Evolutionary conservation across 1,140 invertebrate species (phyloP).

Genomic region (Orius laevigatus): DNA sequence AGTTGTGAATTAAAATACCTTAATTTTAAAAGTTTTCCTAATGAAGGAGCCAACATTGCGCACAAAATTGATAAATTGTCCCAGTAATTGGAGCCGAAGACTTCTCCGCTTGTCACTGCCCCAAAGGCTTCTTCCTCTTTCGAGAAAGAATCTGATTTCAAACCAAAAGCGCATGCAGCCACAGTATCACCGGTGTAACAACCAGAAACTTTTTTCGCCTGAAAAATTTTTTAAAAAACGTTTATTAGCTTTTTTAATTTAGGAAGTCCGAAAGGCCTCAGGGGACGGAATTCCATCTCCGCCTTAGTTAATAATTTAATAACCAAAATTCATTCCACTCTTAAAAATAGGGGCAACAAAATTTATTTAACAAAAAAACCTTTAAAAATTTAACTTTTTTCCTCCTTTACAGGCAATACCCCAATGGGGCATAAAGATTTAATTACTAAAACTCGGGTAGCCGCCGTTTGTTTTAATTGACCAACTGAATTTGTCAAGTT

Average conservation of each 20-base stretch:
- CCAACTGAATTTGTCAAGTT: no score
- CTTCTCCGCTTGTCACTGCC: background rate
- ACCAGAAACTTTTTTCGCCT: background rate
- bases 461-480: no score
- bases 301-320: no score
- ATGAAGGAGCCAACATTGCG: background rate
- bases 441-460: no score
- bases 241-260: background rate
- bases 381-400: no score
- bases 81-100: constrained; percentile 1
- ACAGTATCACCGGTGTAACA: constrained; percentile 1
- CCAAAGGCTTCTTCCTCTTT: background rate
- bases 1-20: constrained; percentile 1
- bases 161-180: constrained; percentile 3
- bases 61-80: constrained; percentile 1
- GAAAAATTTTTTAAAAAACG: background rate
- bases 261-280: no score
- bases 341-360: no score
- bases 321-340: no score
- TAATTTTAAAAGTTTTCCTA: constrained; percentile 2
- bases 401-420: no score
- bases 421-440: no score
- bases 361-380: no score
- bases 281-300: no score
- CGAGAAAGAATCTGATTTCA: background rate